Percentiles rank a stretch among this genome's conserved stretches.
These are phyloP conservation scores for Hydrotaea diabolus DNA, from an alignment of 2,888 invertebrate species.

Conservation along the genomic window DNA sequence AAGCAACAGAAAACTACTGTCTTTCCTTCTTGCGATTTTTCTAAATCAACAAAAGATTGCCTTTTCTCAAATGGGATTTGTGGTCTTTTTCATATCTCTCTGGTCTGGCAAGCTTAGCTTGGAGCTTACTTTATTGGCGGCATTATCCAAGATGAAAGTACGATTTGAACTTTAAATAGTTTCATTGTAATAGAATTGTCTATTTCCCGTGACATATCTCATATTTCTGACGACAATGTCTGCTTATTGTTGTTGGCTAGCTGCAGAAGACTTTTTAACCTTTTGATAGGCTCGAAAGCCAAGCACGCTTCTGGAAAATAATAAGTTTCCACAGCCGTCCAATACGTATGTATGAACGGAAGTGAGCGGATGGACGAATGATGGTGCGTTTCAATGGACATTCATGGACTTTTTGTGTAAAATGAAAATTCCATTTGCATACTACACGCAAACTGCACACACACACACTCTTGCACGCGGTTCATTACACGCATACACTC, in stretches of 20 bases:
- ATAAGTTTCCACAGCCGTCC: conserved; percentile 36
- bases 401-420: conserved; percentile 27
- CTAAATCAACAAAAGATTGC: too few species aligned
- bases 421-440: conserved; percentile 36
- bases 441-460: not conserved
- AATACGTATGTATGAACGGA: conserved; percentile 2
- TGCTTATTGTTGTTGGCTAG: not conserved
- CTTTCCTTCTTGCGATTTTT: too few species aligned
- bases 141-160: too few species aligned
- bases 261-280: conserved; percentile 33
- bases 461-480: not conserved
- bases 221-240: not conserved
- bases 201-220: not conserved
- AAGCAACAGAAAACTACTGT: too few species aligned
- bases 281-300: conserved; percentile 56
- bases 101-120: too few species aligned
- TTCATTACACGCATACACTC: not conserved
- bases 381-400: not conserved
- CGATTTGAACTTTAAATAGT: too few species aligned
- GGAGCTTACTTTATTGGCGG: too few species aligned
- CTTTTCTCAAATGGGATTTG: too few species aligned
- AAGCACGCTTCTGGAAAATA: conserved; percentile 30
- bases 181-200: too few species aligned
- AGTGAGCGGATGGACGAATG: not conserved
- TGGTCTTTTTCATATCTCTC: too few species aligned